phyloP scores from a whole-genome alignment of 1,140 invertebrate genomes.

The Callitettix versicolor region DNA sequence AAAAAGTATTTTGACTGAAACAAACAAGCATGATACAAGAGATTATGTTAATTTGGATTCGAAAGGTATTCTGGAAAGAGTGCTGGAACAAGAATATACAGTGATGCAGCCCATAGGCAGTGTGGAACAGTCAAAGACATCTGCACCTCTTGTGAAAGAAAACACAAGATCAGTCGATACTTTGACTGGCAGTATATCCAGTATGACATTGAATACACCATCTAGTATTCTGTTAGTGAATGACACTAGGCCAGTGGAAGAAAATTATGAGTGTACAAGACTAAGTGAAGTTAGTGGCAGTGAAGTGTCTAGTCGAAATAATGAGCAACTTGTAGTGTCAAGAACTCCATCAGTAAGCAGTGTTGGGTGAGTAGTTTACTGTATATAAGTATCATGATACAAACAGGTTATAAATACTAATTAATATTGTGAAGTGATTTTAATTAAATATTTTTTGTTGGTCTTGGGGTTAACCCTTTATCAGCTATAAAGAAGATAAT shows the following conservation, averaged over 20 bases:
- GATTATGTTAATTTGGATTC: constrained; percentile 16
- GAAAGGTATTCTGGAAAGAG: background rate
- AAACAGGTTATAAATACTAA: background rate
- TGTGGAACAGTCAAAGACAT: background rate
- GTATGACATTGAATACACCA: background rate
- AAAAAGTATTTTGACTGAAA: background rate
- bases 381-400: too few species aligned
- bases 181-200: background rate
- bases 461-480: too few species aligned
- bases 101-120: constrained; percentile 10
- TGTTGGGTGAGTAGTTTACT: constrained; percentile 2
- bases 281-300: constrained; percentile 3
- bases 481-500: too few species aligned
- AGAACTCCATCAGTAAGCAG: constrained; percentile 10
- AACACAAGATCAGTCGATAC: background rate
- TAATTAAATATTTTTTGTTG: background rate
- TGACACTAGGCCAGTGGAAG: background rate
- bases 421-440: background rate
- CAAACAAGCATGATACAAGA: background rate
- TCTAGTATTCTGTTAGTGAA: too few species aligned
- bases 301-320: background rate
- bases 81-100: constrained; percentile 1
- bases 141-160: background rate
- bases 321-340: background rate
- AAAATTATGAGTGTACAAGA: background rate